A percentile compares a stretch with the other conserved stretches of the same genome.
These are phyloP conservation scores for Cynaeus angustus DNA, from an alignment of 2,888 invertebrate genomes.

Conservation along the genomic window DNA sequence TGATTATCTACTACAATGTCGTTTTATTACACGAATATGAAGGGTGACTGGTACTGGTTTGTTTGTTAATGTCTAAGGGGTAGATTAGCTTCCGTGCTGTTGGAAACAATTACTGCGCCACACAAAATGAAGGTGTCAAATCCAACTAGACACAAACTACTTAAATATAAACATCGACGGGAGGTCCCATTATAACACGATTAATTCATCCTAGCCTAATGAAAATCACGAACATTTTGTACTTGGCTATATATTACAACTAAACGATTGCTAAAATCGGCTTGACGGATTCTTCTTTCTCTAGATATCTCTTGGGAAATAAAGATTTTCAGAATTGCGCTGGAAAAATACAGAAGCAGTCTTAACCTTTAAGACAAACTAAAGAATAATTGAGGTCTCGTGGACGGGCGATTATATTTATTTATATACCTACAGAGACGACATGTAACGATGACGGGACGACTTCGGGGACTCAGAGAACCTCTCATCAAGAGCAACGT, in stretches of 20 bases:
- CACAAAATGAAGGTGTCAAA: conserved; percentile 38
- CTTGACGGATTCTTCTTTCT: conserved; percentile 34
- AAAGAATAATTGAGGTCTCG: conserved; percentile 49
- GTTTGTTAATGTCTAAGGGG: conserved; percentile 27
- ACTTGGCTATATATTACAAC: neutral
- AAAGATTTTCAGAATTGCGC: conserved; percentile 49
- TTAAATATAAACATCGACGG: conserved; percentile 41
- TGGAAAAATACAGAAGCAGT: conserved; percentile 47
- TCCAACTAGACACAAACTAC: conserved; percentile 29
- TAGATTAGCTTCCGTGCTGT: conserved; percentile 24
- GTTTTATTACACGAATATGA: conserved; percentile 28
- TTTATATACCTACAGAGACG: conserved; percentile 46
- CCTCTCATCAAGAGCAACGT: conserved; percentile 31
- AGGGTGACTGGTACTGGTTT: conserved; percentile 31
- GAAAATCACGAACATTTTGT: conserved; percentile 21
- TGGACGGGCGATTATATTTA: conserved; percentile 48
- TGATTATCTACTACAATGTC: conserved; percentile 2
- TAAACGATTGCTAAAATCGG: conserved; percentile 26
- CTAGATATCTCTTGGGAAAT: conserved; percentile 43
- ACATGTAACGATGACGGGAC: conserved; percentile 38
- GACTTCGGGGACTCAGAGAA: conserved; percentile 26
- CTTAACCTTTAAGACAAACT: conserved; percentile 50
- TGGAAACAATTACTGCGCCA: conserved; percentile 28
- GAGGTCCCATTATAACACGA: conserved; percentile 22
- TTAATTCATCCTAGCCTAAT: conserved; percentile 32